Percentiles rank a stretch among this genome's conserved stretches.
Evolutionary conservation across 2,888 invertebrate species (phyloP).

Genomic region (Dynastes hyllus): DNA sequence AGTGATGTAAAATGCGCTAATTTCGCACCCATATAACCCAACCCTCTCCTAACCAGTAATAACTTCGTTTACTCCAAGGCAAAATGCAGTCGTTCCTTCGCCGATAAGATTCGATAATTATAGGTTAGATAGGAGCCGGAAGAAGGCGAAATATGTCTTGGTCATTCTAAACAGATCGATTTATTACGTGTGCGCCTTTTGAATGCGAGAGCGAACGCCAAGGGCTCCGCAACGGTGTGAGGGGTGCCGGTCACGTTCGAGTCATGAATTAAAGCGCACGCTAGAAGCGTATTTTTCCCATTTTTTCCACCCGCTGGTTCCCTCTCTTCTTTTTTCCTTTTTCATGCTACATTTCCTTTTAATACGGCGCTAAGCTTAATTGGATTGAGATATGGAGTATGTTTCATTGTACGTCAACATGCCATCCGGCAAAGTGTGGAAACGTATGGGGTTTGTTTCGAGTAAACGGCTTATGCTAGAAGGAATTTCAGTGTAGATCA

Average conservation of each 20-base stretch:
- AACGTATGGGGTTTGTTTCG: constrained; percentile 15
- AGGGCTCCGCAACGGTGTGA: neutral
- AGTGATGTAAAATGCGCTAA: neutral
- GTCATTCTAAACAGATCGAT: constrained; percentile 44
- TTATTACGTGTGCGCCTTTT: constrained; percentile 39
- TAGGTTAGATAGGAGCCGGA: constrained; percentile 7
- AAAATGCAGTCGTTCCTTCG: neutral
- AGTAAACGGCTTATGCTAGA: no score
- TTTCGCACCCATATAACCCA: neutral
- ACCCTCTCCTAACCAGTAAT: neutral
- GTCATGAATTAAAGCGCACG: constrained; percentile 30
- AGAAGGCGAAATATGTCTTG: constrained; percentile 4
- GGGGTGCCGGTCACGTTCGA: constrained; percentile 21
- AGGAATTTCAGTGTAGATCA: no score
- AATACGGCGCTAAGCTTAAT: constrained; percentile 40
- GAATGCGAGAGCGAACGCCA: constrained; percentile 12
- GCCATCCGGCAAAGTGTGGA: neutral
- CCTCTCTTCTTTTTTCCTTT: neutral
- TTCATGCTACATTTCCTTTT: constrained; percentile 33
- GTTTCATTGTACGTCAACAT: constrained; percentile 33
- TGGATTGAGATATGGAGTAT: constrained; percentile 46
- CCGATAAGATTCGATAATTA: constrained; percentile 20
- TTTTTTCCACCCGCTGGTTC: neutral
- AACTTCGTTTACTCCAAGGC: neutral
- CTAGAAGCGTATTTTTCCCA: constrained; percentile 27